Base-by-base conservation (phyloP, 2,888 invertebrate species). In the Seira ritae region DNA sequence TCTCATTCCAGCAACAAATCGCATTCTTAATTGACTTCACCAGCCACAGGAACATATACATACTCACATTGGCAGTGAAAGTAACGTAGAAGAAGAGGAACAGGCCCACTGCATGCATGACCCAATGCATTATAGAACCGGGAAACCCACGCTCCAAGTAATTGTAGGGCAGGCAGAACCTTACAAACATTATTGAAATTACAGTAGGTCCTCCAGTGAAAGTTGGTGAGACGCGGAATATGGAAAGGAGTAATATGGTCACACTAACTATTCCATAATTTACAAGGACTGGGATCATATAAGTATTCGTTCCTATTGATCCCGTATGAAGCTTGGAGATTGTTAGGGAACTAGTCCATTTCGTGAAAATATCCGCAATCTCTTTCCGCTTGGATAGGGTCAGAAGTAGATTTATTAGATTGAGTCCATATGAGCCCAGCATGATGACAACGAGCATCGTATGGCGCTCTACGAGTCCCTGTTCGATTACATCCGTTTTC, bases 11-110 rank as follows among this genome's bases (percentile, higher is more conserved):
- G 31, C 31, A 10, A 1, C 19, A 20, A 17, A 66, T 19, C 1
- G 71, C 67, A n/a, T 20, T 79, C 22, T 71, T 66, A 4, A 79
- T 66, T 0, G 78, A 79, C 17, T 79, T 79, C 8, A 66, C 1
- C 2, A 71, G 46, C 78, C 78, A 79, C n/a, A 79, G 71, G 8
- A 79, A 71, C 4, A 79, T n/a, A 19, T 72, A 72, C 66, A 79
- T 79, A 31, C 23, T 66, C 0, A 65, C 46, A 17, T 79, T 79
- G 17, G 66, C 66, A 1, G 37, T 37, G 19, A 55, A 71, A 0
- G 67, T 22, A 1, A 72, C 65, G 17, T 79, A 66, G 8, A 72
- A 50, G 22, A 42, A 72, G 4, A 79, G 23, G 19, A 50, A n/a
- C 1, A 71, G 2, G 17, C 78, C 78, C 17, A 67, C 0, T 1